These are phyloP conservation scores for Glaucopsyche alexis DNA, from an alignment of 2,888 invertebrate species.

Conservation along the genomic window DNA sequence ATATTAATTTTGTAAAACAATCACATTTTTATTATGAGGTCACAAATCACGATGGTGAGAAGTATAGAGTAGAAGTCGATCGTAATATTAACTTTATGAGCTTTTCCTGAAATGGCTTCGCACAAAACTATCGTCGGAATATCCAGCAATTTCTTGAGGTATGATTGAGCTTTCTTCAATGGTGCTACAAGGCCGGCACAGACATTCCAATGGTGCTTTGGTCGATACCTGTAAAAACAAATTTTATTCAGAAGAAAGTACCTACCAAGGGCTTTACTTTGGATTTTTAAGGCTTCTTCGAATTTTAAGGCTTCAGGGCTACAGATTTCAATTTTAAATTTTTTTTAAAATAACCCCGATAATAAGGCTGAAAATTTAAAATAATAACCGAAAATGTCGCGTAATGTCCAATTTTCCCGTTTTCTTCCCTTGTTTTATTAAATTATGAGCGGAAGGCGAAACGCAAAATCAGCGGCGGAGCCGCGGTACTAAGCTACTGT, in stretches of 20 bases:
- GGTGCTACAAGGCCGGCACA: slow-evolving; percentile 95
- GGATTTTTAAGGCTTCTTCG: no score
- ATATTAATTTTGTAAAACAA: neutral
- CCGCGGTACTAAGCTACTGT: no score
- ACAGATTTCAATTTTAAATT: no score
- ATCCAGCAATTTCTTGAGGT: slow-evolving; percentile 94
- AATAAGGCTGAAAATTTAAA: no score
- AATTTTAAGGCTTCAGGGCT: no score
- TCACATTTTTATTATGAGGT: neutral
- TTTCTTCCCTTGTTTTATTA: no score
- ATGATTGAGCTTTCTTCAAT: slow-evolving; percentile 93
- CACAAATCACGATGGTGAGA: slow-evolving; percentile 7
- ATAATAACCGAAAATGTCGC: no score
- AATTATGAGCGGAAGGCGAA: no score
- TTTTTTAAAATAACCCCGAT: no score
- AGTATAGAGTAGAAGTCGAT: neutral
- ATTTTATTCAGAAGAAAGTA: neutral
- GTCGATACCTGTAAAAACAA: slow-evolving; percentile 85
- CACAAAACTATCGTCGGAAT: slow-evolving; percentile 89
- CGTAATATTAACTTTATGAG: slow-evolving; percentile 58
- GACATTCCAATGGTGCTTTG: slow-evolving; percentile 94
- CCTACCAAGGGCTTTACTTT: no score
- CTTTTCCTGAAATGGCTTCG: slow-evolving; percentile 89
- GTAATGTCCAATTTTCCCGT: no score
- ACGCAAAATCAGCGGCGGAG: no score